A percentile compares a stretch with the other conserved stretches of the same genome.
phyloP scores from a whole-genome alignment of 2,113 vertebrate species.

The Sphyrna mokarran region DNA sequence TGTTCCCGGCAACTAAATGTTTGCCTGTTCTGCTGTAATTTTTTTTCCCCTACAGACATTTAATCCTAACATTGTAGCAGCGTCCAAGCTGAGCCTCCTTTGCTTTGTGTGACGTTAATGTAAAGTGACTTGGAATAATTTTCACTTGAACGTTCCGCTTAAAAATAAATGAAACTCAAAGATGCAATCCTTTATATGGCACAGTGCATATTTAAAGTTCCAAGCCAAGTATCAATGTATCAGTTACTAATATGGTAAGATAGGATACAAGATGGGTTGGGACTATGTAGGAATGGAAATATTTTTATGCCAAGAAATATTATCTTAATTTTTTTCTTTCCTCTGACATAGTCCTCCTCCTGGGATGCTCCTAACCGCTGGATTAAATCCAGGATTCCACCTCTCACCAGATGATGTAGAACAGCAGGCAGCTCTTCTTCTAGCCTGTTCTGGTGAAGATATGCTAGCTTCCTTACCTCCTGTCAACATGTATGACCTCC shows the following conservation, averaged over 20 bases:
- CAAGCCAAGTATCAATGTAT: neutral
- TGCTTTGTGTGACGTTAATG: neutral
- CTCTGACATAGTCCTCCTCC: conserved; percentile 61
- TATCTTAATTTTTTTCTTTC: neutral
- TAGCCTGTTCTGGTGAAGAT: conserved; percentile 80
- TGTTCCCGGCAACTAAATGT: neutral
- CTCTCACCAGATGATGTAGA: conserved; percentile 77
- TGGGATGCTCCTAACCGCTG: conserved; percentile 52
- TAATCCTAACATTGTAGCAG: neutral
- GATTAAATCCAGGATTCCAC: conserved; percentile 57
- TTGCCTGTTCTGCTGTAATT: neutral
- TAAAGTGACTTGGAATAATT: neutral
- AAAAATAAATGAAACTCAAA: neutral
- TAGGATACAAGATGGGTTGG: too few relatives aligned
- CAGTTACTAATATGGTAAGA: neutral
- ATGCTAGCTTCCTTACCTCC: conserved; percentile 74
- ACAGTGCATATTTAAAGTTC: neutral
- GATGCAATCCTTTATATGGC: neutral
- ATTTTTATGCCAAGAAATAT: neutral
- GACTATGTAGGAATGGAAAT: neutral
- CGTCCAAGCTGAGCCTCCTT: neutral
- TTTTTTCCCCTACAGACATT: neutral
- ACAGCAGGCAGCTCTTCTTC: conserved; percentile 84
- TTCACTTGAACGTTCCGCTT: neutral
- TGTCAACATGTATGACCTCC: conserved; percentile 83